A percentile compares a stretch with the other conserved stretches of the same genome.
These are phyloP conservation scores for Melanostigma gelatinosum DNA, from an alignment of 2,113 vertebrate genomes.

Conservation along the genomic window DNA sequence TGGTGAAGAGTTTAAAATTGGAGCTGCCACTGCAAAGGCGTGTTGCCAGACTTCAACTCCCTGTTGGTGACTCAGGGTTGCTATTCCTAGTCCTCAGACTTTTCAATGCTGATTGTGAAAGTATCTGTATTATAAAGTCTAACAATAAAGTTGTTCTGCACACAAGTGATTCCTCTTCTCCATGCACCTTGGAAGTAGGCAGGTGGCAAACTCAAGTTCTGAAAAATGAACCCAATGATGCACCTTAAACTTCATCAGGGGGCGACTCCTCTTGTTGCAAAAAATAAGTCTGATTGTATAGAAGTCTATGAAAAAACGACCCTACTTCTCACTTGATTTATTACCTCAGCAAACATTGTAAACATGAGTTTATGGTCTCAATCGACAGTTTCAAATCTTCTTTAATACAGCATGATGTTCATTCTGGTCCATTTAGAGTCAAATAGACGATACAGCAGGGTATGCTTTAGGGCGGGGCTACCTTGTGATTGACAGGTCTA, in stretches of 20 bases:
- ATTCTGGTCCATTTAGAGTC: too few relatives aligned
- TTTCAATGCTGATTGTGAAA: constrained; percentile 6
- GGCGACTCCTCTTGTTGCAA: not conserved
- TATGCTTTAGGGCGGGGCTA: not conserved
- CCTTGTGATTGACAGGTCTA: not conserved
- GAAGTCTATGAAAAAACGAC: not conserved
- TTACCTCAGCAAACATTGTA: not conserved
- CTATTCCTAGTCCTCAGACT: constrained; percentile 35
- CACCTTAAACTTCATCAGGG: not conserved
- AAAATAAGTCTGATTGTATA: too few relatives aligned
- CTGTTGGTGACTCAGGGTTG: constrained; percentile 12
- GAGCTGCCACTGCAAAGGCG: constrained; percentile 20
- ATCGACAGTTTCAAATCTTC: not conserved
- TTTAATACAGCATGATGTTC: not conserved
- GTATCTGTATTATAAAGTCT: not conserved
- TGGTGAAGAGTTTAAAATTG: constrained; percentile 49
- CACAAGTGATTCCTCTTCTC: not conserved
- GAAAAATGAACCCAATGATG: not conserved
- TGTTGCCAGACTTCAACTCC: not conserved
- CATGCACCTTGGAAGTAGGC: not conserved
- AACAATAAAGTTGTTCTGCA: not conserved
- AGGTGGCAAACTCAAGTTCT: not conserved
- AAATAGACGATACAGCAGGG: too few relatives aligned
- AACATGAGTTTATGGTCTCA: not conserved
- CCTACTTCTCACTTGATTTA: not conserved